These are phyloP conservation scores for Pomacea maculata DNA, from an alignment of 1,140 invertebrate genomes.

Conservation along the genomic window DNA sequence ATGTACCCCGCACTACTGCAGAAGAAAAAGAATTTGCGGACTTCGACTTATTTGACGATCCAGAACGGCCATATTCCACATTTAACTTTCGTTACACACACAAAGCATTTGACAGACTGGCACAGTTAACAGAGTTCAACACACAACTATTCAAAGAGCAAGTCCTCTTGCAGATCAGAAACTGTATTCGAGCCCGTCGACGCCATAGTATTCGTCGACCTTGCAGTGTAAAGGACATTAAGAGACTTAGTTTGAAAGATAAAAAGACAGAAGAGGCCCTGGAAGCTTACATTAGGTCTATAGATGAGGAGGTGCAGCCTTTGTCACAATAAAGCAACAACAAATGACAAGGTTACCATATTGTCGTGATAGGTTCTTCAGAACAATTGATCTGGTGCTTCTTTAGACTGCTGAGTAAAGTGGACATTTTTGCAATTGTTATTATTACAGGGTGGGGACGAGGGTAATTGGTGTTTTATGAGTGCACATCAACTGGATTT, in stretches of 20 bases:
- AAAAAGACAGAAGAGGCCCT: slow-evolving; percentile 39
- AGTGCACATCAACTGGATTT: too few relatives aligned
- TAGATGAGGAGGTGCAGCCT: slow-evolving; percentile 34
- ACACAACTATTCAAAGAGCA: slow-evolving; percentile 58
- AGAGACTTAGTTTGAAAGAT: slow-evolving; percentile 36
- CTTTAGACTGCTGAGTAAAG: too few relatives aligned
- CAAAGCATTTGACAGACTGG: slow-evolving; percentile 63
- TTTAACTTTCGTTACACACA: slow-evolving; percentile 67
- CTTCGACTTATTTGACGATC: slow-evolving; percentile 66
- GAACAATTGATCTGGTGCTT: too few relatives aligned
- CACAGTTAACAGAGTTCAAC: slow-evolving; percentile 66
- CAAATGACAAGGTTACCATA: too few relatives aligned
- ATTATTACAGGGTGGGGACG: too few relatives aligned
- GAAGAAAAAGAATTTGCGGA: slow-evolving; percentile 66
- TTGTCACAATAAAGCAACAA: not conserved
- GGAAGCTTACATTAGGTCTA: slow-evolving; percentile 37
- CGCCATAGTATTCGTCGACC: slow-evolving; percentile 39
- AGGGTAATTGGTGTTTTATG: too few relatives aligned
- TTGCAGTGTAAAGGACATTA: slow-evolving; percentile 48
- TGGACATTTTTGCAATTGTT: too few relatives aligned
- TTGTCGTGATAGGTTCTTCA: too few relatives aligned
- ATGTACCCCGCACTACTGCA: slow-evolving; percentile 53
- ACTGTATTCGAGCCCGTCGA: slow-evolving; percentile 35
- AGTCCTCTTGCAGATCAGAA: slow-evolving; percentile 49
- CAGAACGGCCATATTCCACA: slow-evolving; percentile 63